phyloP scores from a whole-genome alignment of 2,113 vertebrate species.

The Saccopteryx bilineata region DNA sequence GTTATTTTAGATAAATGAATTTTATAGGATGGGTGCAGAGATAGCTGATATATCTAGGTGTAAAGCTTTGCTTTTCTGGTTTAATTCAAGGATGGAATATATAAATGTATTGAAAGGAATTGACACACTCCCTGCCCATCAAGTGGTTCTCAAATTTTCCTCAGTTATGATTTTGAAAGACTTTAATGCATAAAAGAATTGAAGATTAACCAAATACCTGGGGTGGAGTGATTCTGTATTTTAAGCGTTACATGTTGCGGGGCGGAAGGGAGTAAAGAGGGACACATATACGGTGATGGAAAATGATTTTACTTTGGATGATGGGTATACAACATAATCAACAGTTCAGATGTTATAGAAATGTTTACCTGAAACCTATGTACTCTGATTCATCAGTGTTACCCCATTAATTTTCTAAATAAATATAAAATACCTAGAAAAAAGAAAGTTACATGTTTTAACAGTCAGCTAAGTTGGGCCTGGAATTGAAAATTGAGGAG shows the following conservation, averaged over 20 bases:
- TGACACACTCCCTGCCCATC: neutral
- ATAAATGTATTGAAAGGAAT: neutral
- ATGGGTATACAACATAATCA: too few relatives aligned
- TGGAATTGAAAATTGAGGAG: neutral
- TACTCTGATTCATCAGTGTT: too few relatives aligned
- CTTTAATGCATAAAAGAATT: neutral
- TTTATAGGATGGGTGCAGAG: neutral
- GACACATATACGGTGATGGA: too few relatives aligned
- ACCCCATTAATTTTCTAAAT: too few relatives aligned
- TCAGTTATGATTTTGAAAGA: neutral
- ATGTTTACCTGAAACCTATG: too few relatives aligned
- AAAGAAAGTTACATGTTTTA: neutral
- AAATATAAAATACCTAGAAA: too few relatives aligned
- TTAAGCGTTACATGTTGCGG: neutral
- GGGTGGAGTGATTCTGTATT: neutral
- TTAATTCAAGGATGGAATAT: neutral
- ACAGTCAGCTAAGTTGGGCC: neutral
- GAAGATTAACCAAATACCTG: neutral
- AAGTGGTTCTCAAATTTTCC: neutral
- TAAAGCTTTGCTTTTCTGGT: neutral
- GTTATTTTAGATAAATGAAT: neutral
- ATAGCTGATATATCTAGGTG: neutral
- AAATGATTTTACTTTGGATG: too few relatives aligned
- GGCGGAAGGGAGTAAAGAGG: too few relatives aligned
- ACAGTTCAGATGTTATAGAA: too few relatives aligned